Base-by-base conservation (phyloP, 2,888 invertebrate genomes). In the Epinotia bilunana region DNA sequence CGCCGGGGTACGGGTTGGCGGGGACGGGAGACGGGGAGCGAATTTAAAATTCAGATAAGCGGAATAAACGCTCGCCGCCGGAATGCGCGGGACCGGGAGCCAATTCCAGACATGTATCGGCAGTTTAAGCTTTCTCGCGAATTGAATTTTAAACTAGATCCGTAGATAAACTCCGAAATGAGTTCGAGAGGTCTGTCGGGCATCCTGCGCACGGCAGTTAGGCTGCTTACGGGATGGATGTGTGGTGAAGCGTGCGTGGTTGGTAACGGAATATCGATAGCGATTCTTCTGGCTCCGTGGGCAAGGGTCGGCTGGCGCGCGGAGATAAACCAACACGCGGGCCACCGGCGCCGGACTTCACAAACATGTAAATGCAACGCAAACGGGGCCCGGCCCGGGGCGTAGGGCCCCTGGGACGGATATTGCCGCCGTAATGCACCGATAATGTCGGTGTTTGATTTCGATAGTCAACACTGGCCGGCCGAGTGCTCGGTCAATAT, bases 41-140 rank as follows among this genome's bases (percentile, higher is more conserved):
- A 87, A 91, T 92, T 92, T 92, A 89, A 92, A 92, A 91, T 92
- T 92, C 87, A 91, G 91, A 92, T 91, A 90, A 91, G 91, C 91
- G 91, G 91, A 91, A 92, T 90, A 88, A 91, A 88, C 87, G 87
- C 83, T 84, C 82, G 79, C 78, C 78, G 79, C 81, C 78, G 87
- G 87, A 87, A 86, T 85, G 82, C 78, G 81, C 76, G 78, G 78
- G 70, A 53, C 73, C 63, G 39, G 61, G 67, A 75, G 75, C 71
- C 75, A 75, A 75, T 75, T 75, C 72, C 46, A 55, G 53, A 75
- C 75, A 71, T 75, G 75, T 72, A 72, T 72, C 71, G 74, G 71
- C 61, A 67, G 72, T 67, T 72, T 72, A 75, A 75, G 72, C 75
- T 67, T 74, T 70, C 69, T 74, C 61, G 75, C 72, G 75, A 72